Base-by-base conservation (phyloP, 2,113 vertebrate genomes). In the Cricetomys ansorgei region DNA sequence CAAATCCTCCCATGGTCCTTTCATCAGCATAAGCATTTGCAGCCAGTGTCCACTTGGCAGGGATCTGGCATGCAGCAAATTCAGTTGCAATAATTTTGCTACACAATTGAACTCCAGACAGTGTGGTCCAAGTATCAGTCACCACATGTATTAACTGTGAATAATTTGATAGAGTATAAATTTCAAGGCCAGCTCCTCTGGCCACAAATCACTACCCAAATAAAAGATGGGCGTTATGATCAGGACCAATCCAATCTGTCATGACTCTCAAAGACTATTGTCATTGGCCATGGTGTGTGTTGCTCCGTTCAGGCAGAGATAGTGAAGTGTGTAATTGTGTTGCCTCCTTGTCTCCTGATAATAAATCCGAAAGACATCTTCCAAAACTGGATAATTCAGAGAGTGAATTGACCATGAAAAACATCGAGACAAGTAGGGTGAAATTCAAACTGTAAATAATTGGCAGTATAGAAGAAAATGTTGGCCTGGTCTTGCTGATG, bases 301-400 rank as follows among this genome's bases (percentile, higher is more conserved):
- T 76, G 65, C 50, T 91, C 57, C 85, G 25, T 50, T 80, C 27
- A 62, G 40, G 31, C 23, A 89, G 48, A 92, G 55, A 62, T 8
- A 76, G 19, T 8, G 62, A 86, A 92, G 43, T n/a, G 8, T 34
- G 5, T 29, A 34, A 27, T n/a, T 75, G 10, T 64, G 25, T n/a
- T 90, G 53, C 34, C 29, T 88, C 16, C 70, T 73, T 53, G 37
- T 69, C 13, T 55, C 48, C 29, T 7, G 34, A 31, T 75, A 76
- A 55, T 55, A 55, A 88, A 64, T 45, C 40, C 62, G 90, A n/a
- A n/a, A 43, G 50, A n/a, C 27, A 16, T 67, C 84, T 94, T 95
- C 86, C 23, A 91, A 92, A 89, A 93, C 48, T 85, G 19, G 25
- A 77, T 89, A 55, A 89, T 75, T 53, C 40, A 12, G 72, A 79